Conservation (phyloP, 2,888 invertebrate genomes). For the Sarcophaga carnaria region DNA sequence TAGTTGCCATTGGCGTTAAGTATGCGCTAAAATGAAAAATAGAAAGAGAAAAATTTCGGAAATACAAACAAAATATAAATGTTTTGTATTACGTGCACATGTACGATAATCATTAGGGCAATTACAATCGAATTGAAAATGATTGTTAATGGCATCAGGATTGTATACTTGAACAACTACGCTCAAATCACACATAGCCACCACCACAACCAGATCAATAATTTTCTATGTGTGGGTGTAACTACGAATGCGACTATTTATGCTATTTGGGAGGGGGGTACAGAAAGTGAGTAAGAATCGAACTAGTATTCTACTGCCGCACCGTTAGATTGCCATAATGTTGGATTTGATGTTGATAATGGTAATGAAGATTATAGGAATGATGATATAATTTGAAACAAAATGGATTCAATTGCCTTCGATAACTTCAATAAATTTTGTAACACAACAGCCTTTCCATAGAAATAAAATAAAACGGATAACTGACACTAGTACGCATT, state of each 20-base stretch:
- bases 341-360: constrained; percentile 58
- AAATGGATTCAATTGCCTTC: constrained; percentile 41
- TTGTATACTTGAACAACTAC: not conserved
- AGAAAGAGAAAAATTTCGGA: too few species aligned
- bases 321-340: constrained; percentile 45
- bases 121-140: too few species aligned
- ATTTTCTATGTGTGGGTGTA: not conserved
- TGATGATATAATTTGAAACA: constrained; percentile 53
- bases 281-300: not conserved
- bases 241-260: not conserved
- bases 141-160: not conserved
- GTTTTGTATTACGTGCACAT: not conserved
- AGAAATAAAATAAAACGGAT: not conserved
- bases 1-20: not conserved
- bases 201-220: too few species aligned
- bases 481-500: not conserved
- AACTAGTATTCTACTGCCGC: constrained; percentile 23
- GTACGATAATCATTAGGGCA: not conserved
- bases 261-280: too few species aligned
- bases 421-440: constrained; percentile 11
- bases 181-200: not conserved
- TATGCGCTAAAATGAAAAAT: too few species aligned
- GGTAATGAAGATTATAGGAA: constrained; percentile 54
- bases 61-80: not conserved
- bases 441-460: not conserved